Percentiles rank a stretch among this genome's conserved stretches.
These are phyloP conservation scores for Mycteria americana DNA, from an alignment of 2,797 vertebrate species.

Conservation along the genomic window DNA sequence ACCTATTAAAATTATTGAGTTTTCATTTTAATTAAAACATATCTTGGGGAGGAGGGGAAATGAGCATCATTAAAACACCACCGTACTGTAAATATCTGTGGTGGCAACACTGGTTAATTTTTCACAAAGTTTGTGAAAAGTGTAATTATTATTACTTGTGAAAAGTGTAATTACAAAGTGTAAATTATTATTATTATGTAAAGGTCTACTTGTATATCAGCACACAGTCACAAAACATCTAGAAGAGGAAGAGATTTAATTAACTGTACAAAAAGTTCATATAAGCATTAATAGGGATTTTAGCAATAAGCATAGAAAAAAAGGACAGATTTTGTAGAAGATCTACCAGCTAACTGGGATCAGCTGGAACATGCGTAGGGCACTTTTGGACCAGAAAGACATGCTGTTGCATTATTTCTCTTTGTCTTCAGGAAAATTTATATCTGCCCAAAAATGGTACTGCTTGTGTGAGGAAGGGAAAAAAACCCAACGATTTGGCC, in stretches of 20 bases:
- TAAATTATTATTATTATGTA: neutral
- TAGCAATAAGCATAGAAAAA: neutral
- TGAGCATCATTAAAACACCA: neutral
- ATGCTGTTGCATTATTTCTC: neutral
- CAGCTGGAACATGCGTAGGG: neutral
- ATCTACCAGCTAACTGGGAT: neutral
- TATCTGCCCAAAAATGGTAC: neutral
- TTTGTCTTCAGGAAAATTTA: neutral
- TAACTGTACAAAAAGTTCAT: neutral
- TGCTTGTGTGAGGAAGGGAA: neutral
- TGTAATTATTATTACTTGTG: no score
- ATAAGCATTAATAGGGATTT: neutral
- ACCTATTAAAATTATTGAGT: neutral
- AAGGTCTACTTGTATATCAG: neutral
- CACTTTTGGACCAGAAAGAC: neutral
- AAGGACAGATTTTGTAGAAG: neutral
- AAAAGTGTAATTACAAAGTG: no score
- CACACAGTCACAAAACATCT: neutral
- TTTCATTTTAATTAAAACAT: neutral
- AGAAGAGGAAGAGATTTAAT: neutral
- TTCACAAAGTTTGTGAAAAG: neutral
- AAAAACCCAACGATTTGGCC: fast-evolving
- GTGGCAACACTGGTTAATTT: neutral
- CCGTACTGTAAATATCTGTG: neutral
- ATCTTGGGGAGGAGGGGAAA: neutral